These are phyloP conservation scores for Anas platyrhynchos DNA, from an alignment of 2,113 vertebrate species.

Conservation along the genomic window DNA sequence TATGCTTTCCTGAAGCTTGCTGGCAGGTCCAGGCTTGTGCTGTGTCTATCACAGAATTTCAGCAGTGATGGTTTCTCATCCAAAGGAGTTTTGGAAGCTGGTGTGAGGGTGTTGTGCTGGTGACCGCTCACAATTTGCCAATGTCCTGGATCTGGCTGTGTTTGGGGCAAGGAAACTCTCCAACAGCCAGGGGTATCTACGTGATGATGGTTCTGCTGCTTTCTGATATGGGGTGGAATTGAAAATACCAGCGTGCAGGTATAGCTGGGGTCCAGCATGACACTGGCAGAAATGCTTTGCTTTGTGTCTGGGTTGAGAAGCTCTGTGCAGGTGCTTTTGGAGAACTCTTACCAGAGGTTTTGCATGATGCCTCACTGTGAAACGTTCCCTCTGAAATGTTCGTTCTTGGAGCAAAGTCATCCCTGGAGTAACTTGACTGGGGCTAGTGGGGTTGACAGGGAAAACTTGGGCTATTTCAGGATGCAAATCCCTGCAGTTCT, in stretches of 20 bases:
- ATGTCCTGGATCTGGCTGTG: too few relatives aligned
- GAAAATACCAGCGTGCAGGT: fast-evolving
- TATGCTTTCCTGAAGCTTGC: neutral
- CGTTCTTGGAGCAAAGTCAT: neutral
- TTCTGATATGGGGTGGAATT: neutral
- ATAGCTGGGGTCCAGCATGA: neutral
- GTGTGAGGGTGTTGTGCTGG: too few relatives aligned
- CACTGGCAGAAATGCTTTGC: neutral
- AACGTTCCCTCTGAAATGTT: neutral
- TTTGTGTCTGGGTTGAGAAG: neutral
- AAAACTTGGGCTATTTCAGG: neutral
- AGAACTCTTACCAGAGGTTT: neutral
- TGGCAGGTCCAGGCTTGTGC: neutral
- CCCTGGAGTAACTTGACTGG: neutral
- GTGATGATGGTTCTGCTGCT: neutral
- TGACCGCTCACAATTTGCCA: neutral
- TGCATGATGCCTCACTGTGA: neutral
- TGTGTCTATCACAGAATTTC: neutral
- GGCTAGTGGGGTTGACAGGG: neutral
- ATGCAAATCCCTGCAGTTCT: neutral
- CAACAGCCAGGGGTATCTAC: neutral
- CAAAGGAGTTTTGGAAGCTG: neutral
- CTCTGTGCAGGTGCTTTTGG: neutral
- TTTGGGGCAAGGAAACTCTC: neutral
- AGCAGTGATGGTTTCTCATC: neutral